These are phyloP conservation scores for Paracyclopina nana DNA, from an alignment of 1,140 invertebrate species.

Conservation along the genomic window DNA sequence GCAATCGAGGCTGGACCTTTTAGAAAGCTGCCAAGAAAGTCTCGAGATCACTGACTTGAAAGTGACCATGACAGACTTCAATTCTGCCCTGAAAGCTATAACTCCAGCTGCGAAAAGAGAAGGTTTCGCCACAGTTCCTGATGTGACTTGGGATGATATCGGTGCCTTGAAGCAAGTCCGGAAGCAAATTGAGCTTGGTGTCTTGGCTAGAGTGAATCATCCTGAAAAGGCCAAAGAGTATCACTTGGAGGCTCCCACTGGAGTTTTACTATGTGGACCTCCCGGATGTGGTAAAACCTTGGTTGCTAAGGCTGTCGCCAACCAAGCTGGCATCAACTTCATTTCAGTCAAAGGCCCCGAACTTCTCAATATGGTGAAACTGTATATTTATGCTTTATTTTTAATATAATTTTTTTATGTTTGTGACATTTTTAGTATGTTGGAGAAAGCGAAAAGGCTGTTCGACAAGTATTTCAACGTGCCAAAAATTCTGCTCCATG, in stretches of 20 bases:
- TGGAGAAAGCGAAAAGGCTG: conserved; percentile 91
- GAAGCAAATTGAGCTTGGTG: conserved; percentile 68
- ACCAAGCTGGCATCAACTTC: conserved; percentile 89
- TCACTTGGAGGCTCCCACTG: conserved; percentile 55
- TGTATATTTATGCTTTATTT: no score
- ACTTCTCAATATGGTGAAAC: conserved; percentile 67
- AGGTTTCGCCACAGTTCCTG: conserved; percentile 91
- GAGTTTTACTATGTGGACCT: conserved; percentile 76
- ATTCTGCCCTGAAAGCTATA: conserved; percentile 52
- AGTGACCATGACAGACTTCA: conserved; percentile 52
- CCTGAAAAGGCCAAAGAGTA: conserved; percentile 52
- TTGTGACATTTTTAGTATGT: conserved; percentile 53
- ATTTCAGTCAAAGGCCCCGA: conserved; percentile 94
- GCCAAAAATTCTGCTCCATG: conserved; percentile 88
- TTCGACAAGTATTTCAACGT: conserved; percentile 78
- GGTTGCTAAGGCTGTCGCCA: conserved; percentile 78
- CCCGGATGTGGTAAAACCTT: conserved; percentile 82
- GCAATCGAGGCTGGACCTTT: no score
- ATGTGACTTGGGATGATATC: conserved; percentile 91
- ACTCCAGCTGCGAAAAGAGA: conserved; percentile 87
- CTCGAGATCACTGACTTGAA: conserved; percentile 37
- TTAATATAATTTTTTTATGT: conserved; percentile 22
- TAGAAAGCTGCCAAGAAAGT: no score
- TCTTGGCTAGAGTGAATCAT: conserved; percentile 75
- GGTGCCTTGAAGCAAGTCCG: conserved; percentile 72